Conservation (phyloP, 2,888 invertebrate species). For the Ormyrus rosae region DNA sequence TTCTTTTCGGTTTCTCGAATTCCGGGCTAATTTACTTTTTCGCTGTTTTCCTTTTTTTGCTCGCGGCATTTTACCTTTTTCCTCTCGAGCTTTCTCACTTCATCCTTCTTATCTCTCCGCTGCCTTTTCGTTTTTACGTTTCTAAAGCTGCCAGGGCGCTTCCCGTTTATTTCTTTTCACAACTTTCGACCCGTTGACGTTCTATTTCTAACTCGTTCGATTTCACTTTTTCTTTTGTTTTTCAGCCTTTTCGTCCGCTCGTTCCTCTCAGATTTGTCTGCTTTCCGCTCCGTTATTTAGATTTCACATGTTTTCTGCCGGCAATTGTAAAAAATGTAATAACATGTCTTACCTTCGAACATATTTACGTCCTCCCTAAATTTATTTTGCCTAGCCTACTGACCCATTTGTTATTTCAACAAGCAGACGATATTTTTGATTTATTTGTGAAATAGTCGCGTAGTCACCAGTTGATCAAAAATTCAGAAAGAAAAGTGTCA, state of each 20-base stretch:
- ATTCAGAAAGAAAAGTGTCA: too few species aligned
- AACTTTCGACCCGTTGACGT: neutral
- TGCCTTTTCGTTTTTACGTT: neutral
- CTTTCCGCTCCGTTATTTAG: too few species aligned
- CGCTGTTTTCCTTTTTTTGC: neutral
- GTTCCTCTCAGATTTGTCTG: neutral
- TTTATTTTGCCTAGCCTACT: too few species aligned
- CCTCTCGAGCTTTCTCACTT: conserved; percentile 12
- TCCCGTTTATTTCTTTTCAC: neutral
- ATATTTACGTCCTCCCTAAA: too few species aligned
- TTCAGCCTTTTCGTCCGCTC: conserved; percentile 2
- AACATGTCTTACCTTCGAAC: too few species aligned
- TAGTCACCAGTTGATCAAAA: too few species aligned
- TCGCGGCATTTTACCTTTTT: neutral
- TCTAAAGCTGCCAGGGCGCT: neutral
- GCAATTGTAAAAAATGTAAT: too few species aligned
- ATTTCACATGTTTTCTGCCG: too few species aligned
- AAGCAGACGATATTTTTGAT: too few species aligned
- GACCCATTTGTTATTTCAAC: too few species aligned
- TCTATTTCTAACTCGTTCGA: neutral
- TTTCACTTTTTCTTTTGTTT: neutral
- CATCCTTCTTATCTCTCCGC: conserved; percentile 33
- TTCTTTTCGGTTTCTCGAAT: conserved; percentile 7
- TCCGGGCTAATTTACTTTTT: conserved; percentile 31
- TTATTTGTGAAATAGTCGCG: too few species aligned